Percentiles rank a stretch among this genome's conserved stretches.
Evolutionary conservation across 1,140 invertebrate species (phyloP).

Genomic region (Meloidogyne exigua): DNA sequence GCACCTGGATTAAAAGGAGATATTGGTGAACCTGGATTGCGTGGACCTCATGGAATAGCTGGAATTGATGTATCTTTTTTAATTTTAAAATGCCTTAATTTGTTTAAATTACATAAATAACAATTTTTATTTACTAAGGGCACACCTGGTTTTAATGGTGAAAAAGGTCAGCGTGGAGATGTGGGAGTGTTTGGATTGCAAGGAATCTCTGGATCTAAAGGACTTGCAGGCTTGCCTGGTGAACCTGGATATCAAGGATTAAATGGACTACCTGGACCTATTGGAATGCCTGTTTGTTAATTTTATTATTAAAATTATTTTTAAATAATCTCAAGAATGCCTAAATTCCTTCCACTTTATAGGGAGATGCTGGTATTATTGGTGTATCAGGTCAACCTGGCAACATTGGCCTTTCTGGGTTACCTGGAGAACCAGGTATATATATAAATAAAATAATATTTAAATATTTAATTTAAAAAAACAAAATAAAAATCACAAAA

Average conservation of each 20-base stretch:
- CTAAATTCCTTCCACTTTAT: background rate
- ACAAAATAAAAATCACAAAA: too few species aligned
- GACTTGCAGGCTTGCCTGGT: constrained; percentile 33
- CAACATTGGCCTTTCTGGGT: constrained; percentile 14
- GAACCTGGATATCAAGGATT: constrained; percentile 31
- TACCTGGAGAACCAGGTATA: too few species aligned
- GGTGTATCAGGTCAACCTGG: constrained; percentile 25
- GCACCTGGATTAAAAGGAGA: constrained; percentile 45
- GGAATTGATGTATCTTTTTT: constrained; percentile 41
- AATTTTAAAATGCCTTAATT: background rate
- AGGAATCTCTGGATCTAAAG: constrained; percentile 33
- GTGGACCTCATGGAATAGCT: constrained; percentile 40
- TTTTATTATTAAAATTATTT: constrained; percentile 11
- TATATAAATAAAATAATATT: too few species aligned
- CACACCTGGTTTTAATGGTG: constrained; percentile 42
- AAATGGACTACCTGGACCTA: constrained; percentile 38
- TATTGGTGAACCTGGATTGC: constrained; percentile 40
- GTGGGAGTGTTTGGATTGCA: constrained; percentile 31
- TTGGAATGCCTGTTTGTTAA: constrained; percentile 31
- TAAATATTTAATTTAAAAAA: too few species aligned
- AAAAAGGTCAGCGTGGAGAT: constrained; percentile 38
- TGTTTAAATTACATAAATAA: background rate
- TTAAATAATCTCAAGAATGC: background rate
- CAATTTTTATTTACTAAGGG: constrained; percentile 23
- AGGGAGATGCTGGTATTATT: constrained; percentile 30